Evolutionary conservation across 2,113 vertebrate species (phyloP).

Genomic region (Erythrocebus patas): DNA sequence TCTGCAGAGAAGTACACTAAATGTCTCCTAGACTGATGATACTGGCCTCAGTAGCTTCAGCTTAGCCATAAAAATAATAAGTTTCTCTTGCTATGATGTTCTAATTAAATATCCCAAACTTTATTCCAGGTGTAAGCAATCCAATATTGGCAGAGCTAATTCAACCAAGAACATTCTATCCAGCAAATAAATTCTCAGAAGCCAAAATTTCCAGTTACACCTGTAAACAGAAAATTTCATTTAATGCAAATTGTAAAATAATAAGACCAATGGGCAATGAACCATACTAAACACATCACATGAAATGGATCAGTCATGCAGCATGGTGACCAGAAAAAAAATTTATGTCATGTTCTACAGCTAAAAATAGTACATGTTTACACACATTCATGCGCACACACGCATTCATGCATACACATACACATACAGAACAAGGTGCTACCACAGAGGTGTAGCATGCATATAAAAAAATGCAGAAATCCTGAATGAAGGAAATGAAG

Average conservation of each 20-base stretch:
- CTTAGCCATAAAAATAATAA: slow-evolving; percentile 54
- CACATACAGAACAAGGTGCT: neutral
- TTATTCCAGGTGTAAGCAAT: slow-evolving; percentile 47
- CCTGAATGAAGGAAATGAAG: neutral
- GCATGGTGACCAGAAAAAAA: slow-evolving; percentile 64
- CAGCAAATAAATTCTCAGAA: slow-evolving; percentile 62
- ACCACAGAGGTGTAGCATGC: neutral
- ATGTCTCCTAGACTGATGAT: slow-evolving; percentile 28
- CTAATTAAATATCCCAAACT: slow-evolving; percentile 64
- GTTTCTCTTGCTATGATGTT: slow-evolving; percentile 30
- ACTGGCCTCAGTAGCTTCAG: slow-evolving; percentile 28
- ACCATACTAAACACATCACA: slow-evolving; percentile 71
- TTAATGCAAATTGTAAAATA: slow-evolving; percentile 75
- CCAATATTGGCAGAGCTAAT: slow-evolving; percentile 52
- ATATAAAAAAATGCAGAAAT: neutral
- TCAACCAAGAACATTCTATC: slow-evolving; percentile 56
- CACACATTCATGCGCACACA: neutral
- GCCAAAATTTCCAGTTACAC: slow-evolving; percentile 74
- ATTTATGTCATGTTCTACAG: slow-evolving; percentile 53
- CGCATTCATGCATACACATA: neutral
- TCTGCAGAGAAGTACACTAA: slow-evolving; percentile 39
- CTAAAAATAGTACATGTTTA: slow-evolving; percentile 42
- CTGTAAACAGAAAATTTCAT: slow-evolving; percentile 77
- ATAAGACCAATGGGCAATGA: slow-evolving; percentile 71
- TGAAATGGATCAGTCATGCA: slow-evolving; percentile 77